phyloP scores from a whole-genome alignment of 2,113 vertebrate species.

The Brachionichthys hirsutus region DNA sequence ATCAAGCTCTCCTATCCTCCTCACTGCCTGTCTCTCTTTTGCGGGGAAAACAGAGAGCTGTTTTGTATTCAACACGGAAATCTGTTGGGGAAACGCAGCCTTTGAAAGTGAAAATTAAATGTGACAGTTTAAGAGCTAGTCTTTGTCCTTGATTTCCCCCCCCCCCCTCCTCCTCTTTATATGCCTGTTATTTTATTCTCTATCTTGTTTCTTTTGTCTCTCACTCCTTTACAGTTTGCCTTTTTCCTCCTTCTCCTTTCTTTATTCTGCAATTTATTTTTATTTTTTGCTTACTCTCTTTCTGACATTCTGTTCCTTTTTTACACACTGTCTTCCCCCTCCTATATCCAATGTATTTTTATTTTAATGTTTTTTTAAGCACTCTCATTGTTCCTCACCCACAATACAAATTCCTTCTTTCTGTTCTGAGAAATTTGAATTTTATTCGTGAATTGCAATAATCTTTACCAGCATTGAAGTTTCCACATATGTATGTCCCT shows the following conservation, averaged over 20 bases:
- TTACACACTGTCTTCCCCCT: not conserved
- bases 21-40: conserved; percentile 32
- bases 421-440: no score
- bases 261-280: conserved; percentile 43
- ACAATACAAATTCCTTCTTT: not conserved
- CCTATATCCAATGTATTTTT: not conserved
- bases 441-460: no score
- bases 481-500: no score
- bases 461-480: no score
- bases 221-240: conserved; percentile 42
- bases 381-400: not conserved
- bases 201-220: conserved; percentile 50
- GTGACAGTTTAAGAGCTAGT: conserved; percentile 70
- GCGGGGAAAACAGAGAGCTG: conserved; percentile 44
- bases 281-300: conserved; percentile 29
- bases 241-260: conserved; percentile 28
- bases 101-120: conserved; percentile 75
- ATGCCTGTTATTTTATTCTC: conserved; percentile 54
- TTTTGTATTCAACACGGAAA: conserved; percentile 71
- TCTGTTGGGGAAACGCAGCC: conserved; percentile 64
- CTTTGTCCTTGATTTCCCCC: conserved; percentile 73
- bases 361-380: not conserved
- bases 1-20: conserved; percentile 45
- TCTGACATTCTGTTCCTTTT: conserved; percentile 24
- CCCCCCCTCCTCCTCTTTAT: conserved; percentile 22